Conservation (phyloP, 2,113 vertebrate species). For the Rissa tridactyla region DNA sequence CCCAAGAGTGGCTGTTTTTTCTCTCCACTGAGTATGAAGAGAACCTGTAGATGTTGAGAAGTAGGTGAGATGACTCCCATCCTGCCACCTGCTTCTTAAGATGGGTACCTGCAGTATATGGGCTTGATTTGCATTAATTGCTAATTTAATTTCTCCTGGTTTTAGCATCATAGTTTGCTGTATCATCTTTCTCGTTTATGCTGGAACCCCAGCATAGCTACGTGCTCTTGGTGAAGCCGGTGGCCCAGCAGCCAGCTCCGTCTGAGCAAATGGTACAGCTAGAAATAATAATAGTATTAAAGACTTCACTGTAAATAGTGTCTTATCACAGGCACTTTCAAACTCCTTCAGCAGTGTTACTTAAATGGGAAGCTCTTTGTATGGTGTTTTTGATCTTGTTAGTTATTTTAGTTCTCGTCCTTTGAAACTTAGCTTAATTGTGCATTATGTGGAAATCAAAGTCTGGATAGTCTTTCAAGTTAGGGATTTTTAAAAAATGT, state of each 20-base stretch:
- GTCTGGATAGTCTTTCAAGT: background rate
- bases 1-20: background rate
- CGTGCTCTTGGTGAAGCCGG: background rate
- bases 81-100: background rate
- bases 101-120: background rate
- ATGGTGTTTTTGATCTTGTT: background rate
- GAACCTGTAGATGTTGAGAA: background rate
- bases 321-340: background rate
- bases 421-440: slow-evolving; percentile 22
- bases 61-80: background rate
- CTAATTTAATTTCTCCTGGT: background rate
- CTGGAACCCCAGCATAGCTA: background rate
- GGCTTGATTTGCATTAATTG: background rate
- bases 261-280: background rate
- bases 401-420: background rate
- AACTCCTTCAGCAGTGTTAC: background rate
- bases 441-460: background rate
- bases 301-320: background rate
- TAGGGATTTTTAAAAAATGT: background rate
- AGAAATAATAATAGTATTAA: background rate
- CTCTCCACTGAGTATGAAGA: background rate
- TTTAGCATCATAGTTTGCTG: background rate
- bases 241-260: background rate
- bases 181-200: background rate
- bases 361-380: background rate